These are phyloP conservation scores for Temnothorax longispinosus DNA, from an alignment of 1,140 invertebrate genomes.

Conservation along the genomic window DNA sequence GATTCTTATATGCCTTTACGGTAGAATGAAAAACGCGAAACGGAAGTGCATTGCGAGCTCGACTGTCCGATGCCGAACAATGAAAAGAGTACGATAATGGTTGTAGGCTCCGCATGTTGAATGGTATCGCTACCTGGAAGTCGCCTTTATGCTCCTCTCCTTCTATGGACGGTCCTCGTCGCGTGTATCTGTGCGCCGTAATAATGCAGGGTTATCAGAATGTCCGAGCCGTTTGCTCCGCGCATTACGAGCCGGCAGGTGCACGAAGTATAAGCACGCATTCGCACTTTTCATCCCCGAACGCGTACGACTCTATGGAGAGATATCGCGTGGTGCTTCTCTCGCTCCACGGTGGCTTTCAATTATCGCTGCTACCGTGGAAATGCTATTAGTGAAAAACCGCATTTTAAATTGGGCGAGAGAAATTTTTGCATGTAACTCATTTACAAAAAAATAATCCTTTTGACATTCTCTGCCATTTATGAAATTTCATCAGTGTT, in stretches of 20 bases:
- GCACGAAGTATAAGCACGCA: conserved; percentile 14
- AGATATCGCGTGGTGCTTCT: neutral
- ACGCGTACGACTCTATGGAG: neutral
- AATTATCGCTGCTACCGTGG: neutral
- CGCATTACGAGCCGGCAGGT: conserved; percentile 42
- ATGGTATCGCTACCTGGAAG: conserved; percentile 45
- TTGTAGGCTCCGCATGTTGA: conserved; percentile 27
- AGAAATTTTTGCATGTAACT: neutral
- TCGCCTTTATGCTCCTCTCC: conserved; percentile 31
- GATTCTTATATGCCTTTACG: conserved; percentile 18
- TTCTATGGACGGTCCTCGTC: neutral
- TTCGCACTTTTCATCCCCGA: neutral
- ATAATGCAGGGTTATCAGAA: conserved; percentile 64
- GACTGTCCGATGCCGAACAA: conserved; percentile 38
- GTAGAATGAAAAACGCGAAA: conserved; percentile 35
- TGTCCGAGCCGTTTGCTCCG: conserved; percentile 56
- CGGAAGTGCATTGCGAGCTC: conserved; percentile 22
- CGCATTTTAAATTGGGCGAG: conserved; percentile 19
- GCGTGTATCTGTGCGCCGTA: conserved; percentile 16
- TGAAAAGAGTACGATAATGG: conserved; percentile 29
- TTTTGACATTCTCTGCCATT: neutral
- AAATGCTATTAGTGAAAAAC: neutral
- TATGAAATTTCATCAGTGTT: neutral
- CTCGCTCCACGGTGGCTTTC: neutral
- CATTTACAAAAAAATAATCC: neutral